These are phyloP conservation scores for Artemia sp. DNA, from an alignment of 2,888 invertebrate species.

Conservation along the genomic window DNA sequence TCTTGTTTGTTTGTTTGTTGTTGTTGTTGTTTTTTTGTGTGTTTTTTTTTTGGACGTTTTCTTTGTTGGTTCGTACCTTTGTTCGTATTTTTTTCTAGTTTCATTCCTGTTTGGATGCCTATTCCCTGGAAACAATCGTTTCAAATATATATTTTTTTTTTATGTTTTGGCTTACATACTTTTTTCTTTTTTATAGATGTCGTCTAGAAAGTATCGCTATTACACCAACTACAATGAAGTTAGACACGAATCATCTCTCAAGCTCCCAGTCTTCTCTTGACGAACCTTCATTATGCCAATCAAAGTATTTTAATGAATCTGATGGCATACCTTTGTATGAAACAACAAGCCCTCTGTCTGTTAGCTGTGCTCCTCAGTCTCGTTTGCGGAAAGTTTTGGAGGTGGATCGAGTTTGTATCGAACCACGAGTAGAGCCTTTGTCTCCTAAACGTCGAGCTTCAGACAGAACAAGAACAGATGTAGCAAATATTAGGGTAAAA, in stretches of 20 bases:
- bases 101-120: background rate
- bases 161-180: background rate
- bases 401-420: background rate
- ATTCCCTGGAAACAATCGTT: background rate
- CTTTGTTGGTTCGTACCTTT: background rate
- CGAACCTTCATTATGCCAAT: background rate
- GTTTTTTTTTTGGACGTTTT: no score
- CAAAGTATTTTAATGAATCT: background rate
- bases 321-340: background rate
- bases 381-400: slow-evolving; percentile 1
- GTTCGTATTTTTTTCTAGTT: background rate
- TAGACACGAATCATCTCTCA: background rate
- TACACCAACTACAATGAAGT: background rate
- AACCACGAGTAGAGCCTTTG: background rate
- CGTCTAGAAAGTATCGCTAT: background rate
- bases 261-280: slow-evolving; percentile 10
- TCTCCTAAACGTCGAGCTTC: background rate
- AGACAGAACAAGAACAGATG: background rate
- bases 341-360: slow-evolving; percentile 1
- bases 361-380: background rate
- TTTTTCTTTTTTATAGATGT: background rate
- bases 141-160: background rate
- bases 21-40: no score
- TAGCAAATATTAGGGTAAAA: slow-evolving; percentile 18
- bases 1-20: no score